Base-by-base conservation (phyloP, 2,797 vertebrate genomes). In the Notolepis coatsorum region DNA sequence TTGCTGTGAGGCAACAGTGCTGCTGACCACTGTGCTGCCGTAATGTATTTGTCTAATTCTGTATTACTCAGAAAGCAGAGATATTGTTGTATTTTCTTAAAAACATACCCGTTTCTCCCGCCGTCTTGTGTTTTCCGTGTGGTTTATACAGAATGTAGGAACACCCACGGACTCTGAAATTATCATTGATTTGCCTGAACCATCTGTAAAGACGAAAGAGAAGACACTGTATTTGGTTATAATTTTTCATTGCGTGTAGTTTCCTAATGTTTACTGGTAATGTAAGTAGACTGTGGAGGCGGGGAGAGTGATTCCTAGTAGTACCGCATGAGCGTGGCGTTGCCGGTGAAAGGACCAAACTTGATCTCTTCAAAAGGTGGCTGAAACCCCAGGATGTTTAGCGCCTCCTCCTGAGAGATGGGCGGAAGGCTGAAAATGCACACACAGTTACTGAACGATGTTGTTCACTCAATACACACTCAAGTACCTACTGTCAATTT, bases 131-230 rank as follows among this genome's bases (percentile, higher is more conserved):
- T 89, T 98, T 99, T 46, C 98, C 98, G 7, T 99, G 95, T 30
- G 97, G 98, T 78, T 99, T 99, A 90, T 99, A 99, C 1, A 99
- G 89, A 86, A 99, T 95, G 77, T 99, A 99, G 0, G 97, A 98
- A 75, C 96, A 99, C 42, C 98, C 97, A 80, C 97, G 95, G 43
- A 99, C 94, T 45, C 94, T 89, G 85, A 98, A 99, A 73, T 98
- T 91, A 78, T 99, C 97, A 24, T 99, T 99, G 88, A 99, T 97
- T 91, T 99, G 97, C 84, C 98, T 93, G 91, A 99, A 99, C 98
- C 98, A 99, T 51, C 98, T 99, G 77, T 9, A 7, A 71, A 43
- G 39, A 1, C 46, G 30, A 46, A n/a, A 5, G 1, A 23, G 6
- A 38, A 31, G 41, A 2, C 7, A 51, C 0, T 41, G 33, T 28